Evolutionary conservation across 2,888 invertebrate genomes (phyloP).

Genomic region (Morpho achilles): DNA sequence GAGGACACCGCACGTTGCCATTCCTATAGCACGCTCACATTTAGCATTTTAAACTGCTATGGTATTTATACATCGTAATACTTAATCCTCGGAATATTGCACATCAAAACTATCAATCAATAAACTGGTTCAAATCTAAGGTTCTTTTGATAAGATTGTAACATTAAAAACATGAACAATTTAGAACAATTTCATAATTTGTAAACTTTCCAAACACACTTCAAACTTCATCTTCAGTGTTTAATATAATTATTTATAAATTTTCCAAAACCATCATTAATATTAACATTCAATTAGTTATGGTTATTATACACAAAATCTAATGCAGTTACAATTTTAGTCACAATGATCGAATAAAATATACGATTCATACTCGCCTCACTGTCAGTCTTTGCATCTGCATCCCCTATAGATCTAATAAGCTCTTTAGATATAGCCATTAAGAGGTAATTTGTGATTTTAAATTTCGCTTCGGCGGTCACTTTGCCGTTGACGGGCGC

Average conservation of each 20-base stretch:
- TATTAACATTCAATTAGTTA: constrained; percentile 13
- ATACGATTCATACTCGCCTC: constrained; percentile 56
- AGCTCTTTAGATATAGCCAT: constrained; percentile 76
- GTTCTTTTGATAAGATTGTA: too few species aligned
- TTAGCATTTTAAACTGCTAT: too few species aligned
- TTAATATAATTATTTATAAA: background rate
- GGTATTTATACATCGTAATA: too few species aligned
- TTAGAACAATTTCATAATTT: too few species aligned
- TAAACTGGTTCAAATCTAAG: too few species aligned
- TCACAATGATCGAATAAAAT: constrained; percentile 43
- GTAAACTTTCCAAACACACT: too few species aligned
- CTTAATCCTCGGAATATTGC: too few species aligned
- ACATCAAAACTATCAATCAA: too few species aligned
- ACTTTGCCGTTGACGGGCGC: constrained; percentile 50
- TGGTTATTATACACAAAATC: constrained; percentile 30
- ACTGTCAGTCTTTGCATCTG: constrained; percentile 74
- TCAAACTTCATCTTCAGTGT: too few species aligned
- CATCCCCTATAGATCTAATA: constrained; percentile 72
- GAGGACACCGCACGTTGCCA: constrained; percentile 65
- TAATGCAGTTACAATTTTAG: constrained; percentile 55
- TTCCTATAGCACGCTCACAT: constrained; percentile 40
- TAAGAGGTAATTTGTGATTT: constrained; percentile 73
- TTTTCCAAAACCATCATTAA: constrained; percentile 46
- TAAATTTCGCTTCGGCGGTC: constrained; percentile 66
- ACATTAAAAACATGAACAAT: too few species aligned